phyloP scores from a whole-genome alignment of 2,797 vertebrate genomes.

The Psittacula echo region DNA sequence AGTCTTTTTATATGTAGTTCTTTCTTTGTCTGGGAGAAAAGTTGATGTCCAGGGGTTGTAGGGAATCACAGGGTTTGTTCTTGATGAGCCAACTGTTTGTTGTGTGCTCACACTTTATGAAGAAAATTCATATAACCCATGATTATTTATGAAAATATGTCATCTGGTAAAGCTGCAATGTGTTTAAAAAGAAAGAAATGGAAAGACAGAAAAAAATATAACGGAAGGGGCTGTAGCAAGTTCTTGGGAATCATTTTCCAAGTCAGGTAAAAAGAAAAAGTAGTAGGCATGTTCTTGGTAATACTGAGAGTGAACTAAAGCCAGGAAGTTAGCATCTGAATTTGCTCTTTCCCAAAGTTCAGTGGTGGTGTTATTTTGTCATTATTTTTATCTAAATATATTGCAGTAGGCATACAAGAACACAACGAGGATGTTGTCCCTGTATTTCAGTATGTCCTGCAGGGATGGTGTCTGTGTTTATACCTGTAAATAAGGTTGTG shows the following conservation, averaged over 20 bases:
- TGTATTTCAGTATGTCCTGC: not conserved
- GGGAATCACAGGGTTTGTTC: not conserved
- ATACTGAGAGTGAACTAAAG: not conserved
- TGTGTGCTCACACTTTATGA: not conserved
- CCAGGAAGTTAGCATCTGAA: not conserved
- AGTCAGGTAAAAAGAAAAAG: not conserved
- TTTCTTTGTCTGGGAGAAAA: not conserved
- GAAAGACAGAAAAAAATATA: not conserved
- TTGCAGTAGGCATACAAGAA: not conserved
- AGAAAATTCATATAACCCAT: not conserved
- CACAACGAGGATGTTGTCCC: fast-evolving
- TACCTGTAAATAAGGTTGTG: not conserved
- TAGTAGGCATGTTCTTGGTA: not conserved
- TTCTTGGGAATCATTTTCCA: not conserved
- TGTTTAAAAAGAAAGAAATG: not conserved
- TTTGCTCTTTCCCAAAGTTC: not conserved
- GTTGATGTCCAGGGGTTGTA: not conserved
- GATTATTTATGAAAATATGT: not conserved
- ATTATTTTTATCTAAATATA: not conserved
- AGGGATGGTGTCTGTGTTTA: not conserved
- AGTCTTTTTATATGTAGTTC: constrained; percentile 25
- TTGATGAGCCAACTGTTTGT: not conserved
- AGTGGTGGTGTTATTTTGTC: not conserved
- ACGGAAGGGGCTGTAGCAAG: not conserved
- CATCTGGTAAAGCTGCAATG: not conserved